These are phyloP conservation scores for Plecotus auritus DNA, from an alignment of 2,113 vertebrate species.

Conservation along the genomic window DNA sequence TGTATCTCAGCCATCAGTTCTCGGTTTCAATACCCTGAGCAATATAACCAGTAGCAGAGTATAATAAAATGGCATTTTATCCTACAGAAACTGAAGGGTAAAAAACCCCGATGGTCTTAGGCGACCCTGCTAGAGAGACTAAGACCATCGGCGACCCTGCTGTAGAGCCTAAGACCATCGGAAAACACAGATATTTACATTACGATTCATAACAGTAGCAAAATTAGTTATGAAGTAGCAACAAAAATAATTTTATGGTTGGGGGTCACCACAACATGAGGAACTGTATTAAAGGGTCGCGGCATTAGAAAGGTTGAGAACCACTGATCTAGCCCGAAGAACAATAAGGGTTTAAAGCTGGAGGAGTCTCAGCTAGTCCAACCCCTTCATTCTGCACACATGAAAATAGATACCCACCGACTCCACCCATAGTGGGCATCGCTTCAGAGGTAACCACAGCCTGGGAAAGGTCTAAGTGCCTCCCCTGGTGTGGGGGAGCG, in stretches of 20 bases:
- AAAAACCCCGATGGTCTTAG: not conserved
- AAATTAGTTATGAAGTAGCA: no score
- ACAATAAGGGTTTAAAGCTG: not conserved
- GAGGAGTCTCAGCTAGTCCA: not conserved
- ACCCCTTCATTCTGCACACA: not conserved
- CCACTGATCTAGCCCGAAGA: not conserved
- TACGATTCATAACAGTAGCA: no score
- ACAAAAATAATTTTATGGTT: no score
- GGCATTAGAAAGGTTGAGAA: no score
- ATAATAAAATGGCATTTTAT: slow-evolving; percentile 18
- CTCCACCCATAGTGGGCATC: not conserved
- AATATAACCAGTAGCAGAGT: not conserved
- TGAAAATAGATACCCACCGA: not conserved
- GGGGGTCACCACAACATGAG: no score
- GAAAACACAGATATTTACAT: no score
- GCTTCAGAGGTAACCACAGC: not conserved
- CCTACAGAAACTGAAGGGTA: not conserved
- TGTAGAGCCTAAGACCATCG: no score
- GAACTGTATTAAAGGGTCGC: no score
- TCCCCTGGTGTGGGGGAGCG: not conserved
- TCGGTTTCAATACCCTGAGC: not conserved
- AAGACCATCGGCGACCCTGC: no score
- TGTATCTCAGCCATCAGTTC: not conserved
- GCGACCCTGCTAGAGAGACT: no score
- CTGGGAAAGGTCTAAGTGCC: not conserved